Base-by-base conservation (phyloP, 2,888 invertebrate species). In the Cheilosia vernalis region DNA sequence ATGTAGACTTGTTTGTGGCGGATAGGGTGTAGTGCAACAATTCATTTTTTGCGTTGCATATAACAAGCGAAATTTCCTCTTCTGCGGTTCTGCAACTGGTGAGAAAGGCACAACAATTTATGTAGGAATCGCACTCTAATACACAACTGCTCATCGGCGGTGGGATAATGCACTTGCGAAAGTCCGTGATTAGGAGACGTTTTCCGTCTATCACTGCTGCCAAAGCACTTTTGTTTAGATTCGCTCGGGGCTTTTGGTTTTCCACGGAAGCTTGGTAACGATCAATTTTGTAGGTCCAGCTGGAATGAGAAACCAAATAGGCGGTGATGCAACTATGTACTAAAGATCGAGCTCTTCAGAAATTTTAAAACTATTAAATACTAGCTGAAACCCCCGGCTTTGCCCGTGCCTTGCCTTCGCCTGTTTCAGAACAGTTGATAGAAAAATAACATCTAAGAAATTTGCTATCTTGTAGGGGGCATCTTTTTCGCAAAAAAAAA, bases 181-280 rank as follows among this genome's bases (percentile, higher is more conserved):
- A 96, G 42, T 95, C 94, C 10, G 97, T 97, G 53, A 97, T 85
- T 56, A 96, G 92, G 27, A 96, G 88, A 87, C 94, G 94, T 73
- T 92, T 94, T 87, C 96, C 96, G 93, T 97, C 96, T 87, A 97
- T 95, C 13, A 97, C 97, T 88, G 94, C 94, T 4, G 96, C 95
- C 37, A 94, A 90, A 9, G 95, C 94, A 90, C 91, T 95, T 15
- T 56, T 42, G 17, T 42, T 30, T 5, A 0, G 13, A 37, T 37
- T 17, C 0, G 19, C 58, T 21, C 30, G 4, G 72, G 37, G 13
- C 37, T 37, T 37, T 4, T 37, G 37, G 4, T 37, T 37, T 37
- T 93, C 92, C 87, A 92, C 88, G 2, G 30, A 6, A 0, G 2
- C 21, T 37, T 67, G 58, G 30, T 49, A 76, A 6, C 51, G 64